These are phyloP conservation scores for Rutilus rutilus DNA, from an alignment of 2,113 vertebrate genomes.

Conservation along the genomic window DNA sequence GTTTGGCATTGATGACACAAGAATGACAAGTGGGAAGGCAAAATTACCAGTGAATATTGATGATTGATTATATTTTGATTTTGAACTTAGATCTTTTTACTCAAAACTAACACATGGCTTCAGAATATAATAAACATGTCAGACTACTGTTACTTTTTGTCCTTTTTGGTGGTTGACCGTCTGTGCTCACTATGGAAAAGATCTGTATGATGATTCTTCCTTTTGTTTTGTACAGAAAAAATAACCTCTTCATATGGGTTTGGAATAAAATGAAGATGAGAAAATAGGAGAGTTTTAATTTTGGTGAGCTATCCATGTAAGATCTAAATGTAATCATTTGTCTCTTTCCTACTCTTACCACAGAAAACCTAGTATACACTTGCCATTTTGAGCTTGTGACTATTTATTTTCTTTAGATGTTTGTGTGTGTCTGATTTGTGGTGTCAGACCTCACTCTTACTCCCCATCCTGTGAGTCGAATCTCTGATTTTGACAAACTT, in stretches of 20 bases:
- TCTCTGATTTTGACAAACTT: slow-evolving; percentile 21
- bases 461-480: background rate
- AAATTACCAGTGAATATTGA: too few species aligned
- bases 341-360: background rate
- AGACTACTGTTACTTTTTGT: background rate
- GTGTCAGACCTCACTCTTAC: slow-evolving; percentile 14
- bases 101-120: background rate
- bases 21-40: too few species aligned
- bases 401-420: background rate
- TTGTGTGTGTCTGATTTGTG: slow-evolving; percentile 9
- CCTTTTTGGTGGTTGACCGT: background rate
- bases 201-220: background rate
- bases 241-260: background rate
- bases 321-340: background rate
- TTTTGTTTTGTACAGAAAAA: background rate
- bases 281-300: background rate
- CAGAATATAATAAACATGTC: background rate
- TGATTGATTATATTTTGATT: too few species aligned
- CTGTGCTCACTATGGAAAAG: background rate
- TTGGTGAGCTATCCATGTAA: background rate
- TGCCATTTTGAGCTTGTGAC: slow-evolving; percentile 10
- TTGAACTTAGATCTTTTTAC: too few species aligned
- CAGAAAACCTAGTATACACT: background rate
- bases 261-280: background rate
- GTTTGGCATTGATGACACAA: too few species aligned